Evolutionary conservation across 2,797 vertebrate genomes (phyloP), one percentile per base, ranked within the genome.

Genomic region (Sebastes minor): DNA sequence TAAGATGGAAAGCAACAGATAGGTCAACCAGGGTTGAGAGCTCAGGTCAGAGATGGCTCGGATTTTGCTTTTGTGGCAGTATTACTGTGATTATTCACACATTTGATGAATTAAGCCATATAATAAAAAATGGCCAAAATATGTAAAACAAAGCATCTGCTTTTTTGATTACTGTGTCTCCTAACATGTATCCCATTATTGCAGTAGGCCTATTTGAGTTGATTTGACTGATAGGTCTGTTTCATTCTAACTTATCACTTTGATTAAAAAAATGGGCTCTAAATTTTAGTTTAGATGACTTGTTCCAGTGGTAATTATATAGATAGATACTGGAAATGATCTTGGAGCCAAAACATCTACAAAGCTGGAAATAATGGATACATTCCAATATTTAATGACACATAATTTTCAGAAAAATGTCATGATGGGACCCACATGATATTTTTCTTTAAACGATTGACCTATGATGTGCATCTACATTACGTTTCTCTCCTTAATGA

Each of bases 31-130:
- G 11, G 62, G 20, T 33, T 23, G 2, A 6, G 38, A 75, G 67
- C 38, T 80, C 59, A 20, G 59, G 55, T 68, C n/a, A 0, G 16
- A 6, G 10, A 27, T 27, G 27, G 49, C 46, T 81, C 30, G 27
- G 71, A 68, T 55, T 69, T 73, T 62, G 27, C 25, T 77, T 80
- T 68, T 70, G 66, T 72, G 38, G 32, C 57, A 71, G 49, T 28
- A 4, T 53, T 61, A 30, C 42, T 74, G 62, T 62, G 22, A 69
- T 73, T 56, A 62, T 68, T 86, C 33, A 78, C 38, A 71, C 46
- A 69, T 62, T 57, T 52, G 25, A 76, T 61, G 13, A 72, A 77
- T 75, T 8, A 78, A 79, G 68, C 64, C 22, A 59, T 38, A 46
- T 61, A 30, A 59, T 23, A 14, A 38, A 61, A 60, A 33, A 22